Evolutionary conservation across 2,797 vertebrate species (phyloP), one percentile per base, ranked within the genome.

Genomic region (Syngnathus acus): DNA sequence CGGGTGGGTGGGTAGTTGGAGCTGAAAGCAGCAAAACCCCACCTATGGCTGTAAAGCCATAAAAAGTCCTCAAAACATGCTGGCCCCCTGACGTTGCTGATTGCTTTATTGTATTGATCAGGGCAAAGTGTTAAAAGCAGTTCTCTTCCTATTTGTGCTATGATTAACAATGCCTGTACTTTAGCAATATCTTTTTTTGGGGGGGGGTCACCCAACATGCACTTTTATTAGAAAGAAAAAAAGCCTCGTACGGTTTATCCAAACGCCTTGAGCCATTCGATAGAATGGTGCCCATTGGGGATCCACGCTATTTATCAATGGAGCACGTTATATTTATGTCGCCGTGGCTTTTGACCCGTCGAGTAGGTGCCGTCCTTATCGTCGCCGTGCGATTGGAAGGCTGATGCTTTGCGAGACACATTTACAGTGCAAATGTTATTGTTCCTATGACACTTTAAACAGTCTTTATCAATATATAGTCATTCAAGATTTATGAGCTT

Each of bases 401-500:
- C 84, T 78, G 79, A 82, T 88, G 90, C 77, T 81, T 16, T 80
- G 76, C 51, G 3, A 79, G 85, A 78, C 78, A 77, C 89, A 91
- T 93, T 92, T 91, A 92, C 90, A 92, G 91, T 91, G 88, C 89
- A 91, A 93, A 80, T 90, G 92, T 94, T 98, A 95, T 96, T 93
- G 57, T 86, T 90, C 90, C 91, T 90, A 94, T 92, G 92, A 92
- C 93, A 95, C 93, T 94, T 97, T 95, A 96, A 97, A 96, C 93
- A 94, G 92, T 84, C 88, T 93, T 98, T 98, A 97, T 98, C 94
- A 78, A 92, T 94, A 93, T 94, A 93, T 93, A 91, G 92, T 96
- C 95, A 95, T 94, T 97, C 94, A 94, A 92, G 90, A 92, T 98
- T 98, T 97, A 98, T 95, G 95, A 95, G 94, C 91, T 86, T 93